These are phyloP conservation scores for Anser cygnoides DNA, from an alignment of 2,113 vertebrate species.

Conservation along the genomic window DNA sequence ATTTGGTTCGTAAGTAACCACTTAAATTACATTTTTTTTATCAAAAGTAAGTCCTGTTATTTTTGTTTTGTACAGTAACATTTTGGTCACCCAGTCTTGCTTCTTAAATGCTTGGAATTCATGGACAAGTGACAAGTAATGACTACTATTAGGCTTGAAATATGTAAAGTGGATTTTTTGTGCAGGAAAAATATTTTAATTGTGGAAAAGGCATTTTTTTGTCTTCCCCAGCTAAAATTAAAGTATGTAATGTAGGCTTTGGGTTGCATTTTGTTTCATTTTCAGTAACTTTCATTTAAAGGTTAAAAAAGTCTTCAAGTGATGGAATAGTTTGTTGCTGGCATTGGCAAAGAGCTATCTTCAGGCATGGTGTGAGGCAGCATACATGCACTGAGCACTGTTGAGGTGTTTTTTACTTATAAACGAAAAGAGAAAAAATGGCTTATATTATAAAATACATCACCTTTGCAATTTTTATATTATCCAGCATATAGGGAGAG, in stretches of 20 bases:
- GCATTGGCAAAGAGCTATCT: neutral
- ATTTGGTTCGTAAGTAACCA: neutral
- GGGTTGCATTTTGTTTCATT: slow-evolving; percentile 1
- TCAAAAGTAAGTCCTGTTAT: neutral
- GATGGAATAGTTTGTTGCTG: neutral
- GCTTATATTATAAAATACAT: neutral
- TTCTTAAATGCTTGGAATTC: neutral
- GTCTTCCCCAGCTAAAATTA: neutral
- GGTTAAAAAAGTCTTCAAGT: neutral
- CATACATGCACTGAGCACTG: neutral
- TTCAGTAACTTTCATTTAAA: neutral
- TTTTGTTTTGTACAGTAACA: neutral
- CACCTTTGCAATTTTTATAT: neutral
- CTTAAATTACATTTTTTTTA: neutral
- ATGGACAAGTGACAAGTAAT: neutral
- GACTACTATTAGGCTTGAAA: neutral
- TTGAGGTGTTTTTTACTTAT: neutral
- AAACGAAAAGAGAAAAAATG: neutral
- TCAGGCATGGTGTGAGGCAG: neutral
- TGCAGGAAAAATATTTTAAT: neutral
- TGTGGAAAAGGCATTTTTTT: neutral
- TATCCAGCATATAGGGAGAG: neutral
- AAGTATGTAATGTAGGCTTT: neutral
- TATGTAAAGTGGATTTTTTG: neutral
- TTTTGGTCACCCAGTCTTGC: neutral